A percentile compares a stretch with the other conserved stretches of the same genome.
Conservation (phyloP, 1,140 invertebrate genomes). For the Orchestia grillus region DNA sequence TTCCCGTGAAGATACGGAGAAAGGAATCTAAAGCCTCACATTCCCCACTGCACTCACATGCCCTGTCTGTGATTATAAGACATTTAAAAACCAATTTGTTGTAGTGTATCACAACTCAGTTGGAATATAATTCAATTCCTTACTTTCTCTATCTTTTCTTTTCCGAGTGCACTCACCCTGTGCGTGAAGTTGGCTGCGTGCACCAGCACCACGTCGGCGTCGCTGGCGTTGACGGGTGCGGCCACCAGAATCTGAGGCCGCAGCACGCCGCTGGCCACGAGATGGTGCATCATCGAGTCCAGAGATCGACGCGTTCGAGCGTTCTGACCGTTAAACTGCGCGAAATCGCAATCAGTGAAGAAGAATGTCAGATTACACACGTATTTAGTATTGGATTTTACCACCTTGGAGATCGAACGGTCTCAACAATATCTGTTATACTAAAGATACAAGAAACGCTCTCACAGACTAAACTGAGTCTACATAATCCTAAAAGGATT, state of each 20-base stretch:
- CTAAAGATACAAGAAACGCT: not conserved
- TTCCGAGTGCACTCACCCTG: conserved; percentile 11
- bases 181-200: conserved; percentile 61
- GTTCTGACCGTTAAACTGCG: conserved; percentile 62
- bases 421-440: too few species aligned
- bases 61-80: too few species aligned
- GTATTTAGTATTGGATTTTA: not conserved
- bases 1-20: too few species aligned
- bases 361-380: not conserved
- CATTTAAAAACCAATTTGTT: too few species aligned
- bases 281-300: conserved; percentile 22
- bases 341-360: not conserved
- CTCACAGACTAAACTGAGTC: not conserved
- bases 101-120: too few species aligned
- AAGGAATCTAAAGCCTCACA: too few species aligned
- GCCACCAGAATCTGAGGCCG: conserved; percentile 51
- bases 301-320: conserved; percentile 35
- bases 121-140: too few species aligned
- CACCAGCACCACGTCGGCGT: conserved; percentile 63
- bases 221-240: conserved; percentile 50
- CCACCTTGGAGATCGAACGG: not conserved
- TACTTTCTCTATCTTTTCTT: too few species aligned
- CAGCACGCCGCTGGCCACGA: not conserved
- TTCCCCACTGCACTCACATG: too few species aligned
- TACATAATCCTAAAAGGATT: not conserved